These are phyloP conservation scores for Tholera decimalis DNA, from an alignment of 2,888 invertebrate genomes.

Conservation along the genomic window DNA sequence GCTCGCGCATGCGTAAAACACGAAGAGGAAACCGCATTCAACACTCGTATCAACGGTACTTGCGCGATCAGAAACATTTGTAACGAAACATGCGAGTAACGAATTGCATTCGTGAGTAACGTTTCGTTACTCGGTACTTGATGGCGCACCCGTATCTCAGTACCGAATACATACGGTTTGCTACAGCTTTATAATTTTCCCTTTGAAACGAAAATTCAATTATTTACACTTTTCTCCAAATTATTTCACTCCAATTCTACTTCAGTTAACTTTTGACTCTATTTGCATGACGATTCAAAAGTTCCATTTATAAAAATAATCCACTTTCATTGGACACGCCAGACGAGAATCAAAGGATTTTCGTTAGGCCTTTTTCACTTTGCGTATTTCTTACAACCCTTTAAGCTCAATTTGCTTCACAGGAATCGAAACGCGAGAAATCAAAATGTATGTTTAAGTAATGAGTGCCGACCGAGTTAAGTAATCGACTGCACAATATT, in stretches of 20 bases:
- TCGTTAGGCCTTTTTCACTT: conserved; percentile 67
- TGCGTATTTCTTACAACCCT: conserved; percentile 79
- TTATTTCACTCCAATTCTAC: not conserved
- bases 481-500: not conserved
- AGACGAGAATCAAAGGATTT: conserved; percentile 53
- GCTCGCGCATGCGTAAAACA: too few species aligned
- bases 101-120: too few species aligned
- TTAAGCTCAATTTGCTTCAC: conserved; percentile 84
- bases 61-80: too few species aligned
- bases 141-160: too few species aligned
- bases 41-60: too few species aligned
- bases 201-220: too few species aligned
- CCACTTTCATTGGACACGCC: conserved; percentile 50
- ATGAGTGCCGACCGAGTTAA: conserved; percentile 39
- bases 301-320: conserved; percentile 51
- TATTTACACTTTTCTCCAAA: conserved; percentile 11
- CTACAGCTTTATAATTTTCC: too few species aligned
- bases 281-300: conserved; percentile 27
- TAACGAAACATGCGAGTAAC: too few species aligned
- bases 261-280: not conserved
- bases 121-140: too few species aligned
- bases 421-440: conserved; percentile 76
- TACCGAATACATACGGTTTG: too few species aligned
- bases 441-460: conserved; percentile 69
- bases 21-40: too few species aligned